phyloP scores from a whole-genome alignment of 2,113 vertebrate species.

The Sisor rabdophorus region DNA sequence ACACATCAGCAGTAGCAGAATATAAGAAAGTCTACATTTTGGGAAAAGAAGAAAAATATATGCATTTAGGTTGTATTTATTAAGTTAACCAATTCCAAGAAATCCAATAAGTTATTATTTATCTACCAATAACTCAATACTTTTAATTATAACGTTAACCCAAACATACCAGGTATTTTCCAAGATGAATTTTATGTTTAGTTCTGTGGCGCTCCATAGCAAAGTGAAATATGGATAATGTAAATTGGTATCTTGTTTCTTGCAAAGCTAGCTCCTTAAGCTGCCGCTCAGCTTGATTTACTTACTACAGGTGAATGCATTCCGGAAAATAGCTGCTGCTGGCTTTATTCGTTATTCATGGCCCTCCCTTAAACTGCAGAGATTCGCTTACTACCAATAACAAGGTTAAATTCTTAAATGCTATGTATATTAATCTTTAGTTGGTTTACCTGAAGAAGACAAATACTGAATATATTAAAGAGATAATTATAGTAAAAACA shows the following conservation, averaged over 20 bases:
- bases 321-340: constrained; percentile 26
- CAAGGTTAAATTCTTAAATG: constrained; percentile 3
- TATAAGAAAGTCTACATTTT: background rate
- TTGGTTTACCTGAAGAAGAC: background rate
- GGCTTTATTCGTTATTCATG: constrained; percentile 19
- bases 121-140: background rate
- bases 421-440: background rate
- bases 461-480: background rate
- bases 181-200: background rate
- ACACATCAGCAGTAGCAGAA: background rate
- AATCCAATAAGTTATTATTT: background rate
- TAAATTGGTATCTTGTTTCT: constrained; percentile 5
- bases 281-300: constrained; percentile 16
- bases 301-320: constrained; percentile 22
- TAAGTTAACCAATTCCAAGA: background rate
- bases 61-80: background rate
- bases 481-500: background rate
- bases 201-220: background rate
- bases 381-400: constrained; percentile 13
- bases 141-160: background rate
- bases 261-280: constrained; percentile 20
- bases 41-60: background rate
- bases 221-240: constrained; percentile 9
- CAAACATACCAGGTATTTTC: background rate
- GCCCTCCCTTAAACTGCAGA: constrained; percentile 4